Evolutionary conservation across 2,888 invertebrate genomes (phyloP), one percentile per base, ranked within the genome.

Genomic region (Watsonalla cultraria): DNA sequence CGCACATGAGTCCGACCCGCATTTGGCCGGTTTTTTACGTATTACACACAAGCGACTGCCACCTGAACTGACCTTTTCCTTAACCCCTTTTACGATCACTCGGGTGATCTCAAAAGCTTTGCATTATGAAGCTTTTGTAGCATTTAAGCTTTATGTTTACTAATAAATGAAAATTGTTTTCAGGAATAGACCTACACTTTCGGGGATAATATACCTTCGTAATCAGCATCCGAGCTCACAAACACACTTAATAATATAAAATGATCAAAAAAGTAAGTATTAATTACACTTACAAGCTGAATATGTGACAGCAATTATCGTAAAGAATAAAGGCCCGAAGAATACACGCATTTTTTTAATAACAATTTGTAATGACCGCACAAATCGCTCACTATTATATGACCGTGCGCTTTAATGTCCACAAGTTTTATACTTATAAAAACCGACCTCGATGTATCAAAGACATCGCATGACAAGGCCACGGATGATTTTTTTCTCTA

Each of bases 211-310:
- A 4, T 24, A 24, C 24, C 24, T 24, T 24, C 24, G 24, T 24
- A 24, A 45, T 45, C 14, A 1, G 14, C 2, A 45, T 14, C 13
- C 45, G 13, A 7, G 7, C 14, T 13, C 6, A 14, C 14, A 13
- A n/a, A n/a, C n/a, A n/a, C n/a, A 45, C 5, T 5, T 13, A 45
- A 45, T 13, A 45, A 46, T 11, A 7, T 51, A 47, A 45, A 54
- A 45, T 51, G 53, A 46, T 50, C 34, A 5, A 46, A 6, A 14
- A 2, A 2, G 37, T 37, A 2, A 2, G 37, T 37, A 37, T 7
- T 14, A 48, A 55, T 59, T 51, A 49, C 35, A 78, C 81, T 81
- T 70, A 82, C 81, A 58, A 11, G 64, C 72, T 46, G 74, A 55
- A 42, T 72, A 68, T 52, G 72, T 65, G 46, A 68, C 54, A 15